Evolutionary conservation across 2,113 vertebrate species (phyloP), one percentile per base, ranked within the genome.

Genomic region (Eulemur rufifrons): DNA sequence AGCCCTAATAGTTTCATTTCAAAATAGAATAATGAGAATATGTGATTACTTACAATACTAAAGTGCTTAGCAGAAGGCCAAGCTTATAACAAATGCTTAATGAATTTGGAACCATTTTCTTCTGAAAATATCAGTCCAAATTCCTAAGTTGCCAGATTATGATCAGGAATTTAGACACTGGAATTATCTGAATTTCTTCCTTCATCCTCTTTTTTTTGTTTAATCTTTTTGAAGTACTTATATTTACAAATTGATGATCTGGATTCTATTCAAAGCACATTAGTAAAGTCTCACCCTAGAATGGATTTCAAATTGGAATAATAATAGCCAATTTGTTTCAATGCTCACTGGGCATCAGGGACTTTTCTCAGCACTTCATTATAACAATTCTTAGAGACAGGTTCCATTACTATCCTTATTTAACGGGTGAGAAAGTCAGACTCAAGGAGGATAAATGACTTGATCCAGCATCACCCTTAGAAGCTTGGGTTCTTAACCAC

Each of bases 251-350:
- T 1, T 74, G 39, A 91, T 86, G 39, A 64, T 18, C 64, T 77
- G 14, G 18, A 17, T 92, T 68, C 77, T 61, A 61, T 74, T 52
- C 17, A 93, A 80, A 95, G 47, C 25, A 37, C 23, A 50, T 64
- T 17, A 34, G 47, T 14, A 78, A 91, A 89, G 4, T 4, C 42
- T 87, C 14, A 45, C 18, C 23, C 25, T 88, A 50, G 37, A 83
- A 86, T 63, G 50, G 27, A 68, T 93, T 88, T 89, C 66, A 94
- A 92, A 54, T 61, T 45, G 56, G 32, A 89, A 56, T 92, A 88
- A 80, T 42, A 86, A 91, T 4, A 81, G 45, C 2, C 47, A 18
- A 74, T 74, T 86, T 68, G 76, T 77, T 92, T 96, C 63, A 66
- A 56, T 69, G 23, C 29, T 61, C 18, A 45, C 11, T 52, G 56